Conservation (phyloP, 2,113 vertebrate genomes). For the Lepisosteus osseus region DNA sequence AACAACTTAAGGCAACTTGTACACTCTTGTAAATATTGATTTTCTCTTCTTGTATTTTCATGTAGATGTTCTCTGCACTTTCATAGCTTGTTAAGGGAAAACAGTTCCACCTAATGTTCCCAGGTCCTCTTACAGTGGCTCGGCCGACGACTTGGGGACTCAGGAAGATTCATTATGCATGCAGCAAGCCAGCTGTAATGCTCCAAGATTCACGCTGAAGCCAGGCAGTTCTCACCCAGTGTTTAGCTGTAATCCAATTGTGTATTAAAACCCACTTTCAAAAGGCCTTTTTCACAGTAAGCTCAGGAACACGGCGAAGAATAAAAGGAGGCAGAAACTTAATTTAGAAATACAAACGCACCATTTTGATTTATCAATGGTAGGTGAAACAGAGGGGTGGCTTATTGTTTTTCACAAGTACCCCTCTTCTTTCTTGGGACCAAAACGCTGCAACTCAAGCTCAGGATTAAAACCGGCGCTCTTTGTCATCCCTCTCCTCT, state of each 20-base stretch:
- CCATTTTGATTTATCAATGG: constrained; percentile 44
- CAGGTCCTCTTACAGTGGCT: constrained; percentile 6
- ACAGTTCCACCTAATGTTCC: background rate
- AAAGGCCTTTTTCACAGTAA: constrained; percentile 48
- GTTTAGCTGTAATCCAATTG: constrained; percentile 56
- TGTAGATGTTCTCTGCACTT: too few relatives aligned
- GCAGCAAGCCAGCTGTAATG: constrained; percentile 45
- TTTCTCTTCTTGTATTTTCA: background rate
- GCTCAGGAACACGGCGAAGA: constrained; percentile 43
- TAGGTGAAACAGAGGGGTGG: constrained; percentile 46
- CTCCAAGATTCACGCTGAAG: constrained; percentile 38
- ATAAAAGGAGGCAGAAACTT: constrained; percentile 55
- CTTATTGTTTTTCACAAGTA: constrained; percentile 48
- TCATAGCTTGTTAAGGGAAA: background rate
- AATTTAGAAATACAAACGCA: constrained; percentile 54
- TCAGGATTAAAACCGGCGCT: background rate
- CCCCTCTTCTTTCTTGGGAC: constrained; percentile 31
- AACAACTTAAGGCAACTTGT: too few relatives aligned
- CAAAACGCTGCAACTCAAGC: background rate
- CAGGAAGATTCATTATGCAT: constrained; percentile 46
- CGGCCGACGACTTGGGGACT: background rate
- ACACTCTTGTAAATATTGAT: too few relatives aligned
- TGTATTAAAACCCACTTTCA: constrained; percentile 50
- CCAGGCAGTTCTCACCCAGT: constrained; percentile 45
- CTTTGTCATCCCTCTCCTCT: background rate